These are phyloP conservation scores for Calosoma granatense DNA, from an alignment of 1,140 invertebrate species.

Conservation along the genomic window DNA sequence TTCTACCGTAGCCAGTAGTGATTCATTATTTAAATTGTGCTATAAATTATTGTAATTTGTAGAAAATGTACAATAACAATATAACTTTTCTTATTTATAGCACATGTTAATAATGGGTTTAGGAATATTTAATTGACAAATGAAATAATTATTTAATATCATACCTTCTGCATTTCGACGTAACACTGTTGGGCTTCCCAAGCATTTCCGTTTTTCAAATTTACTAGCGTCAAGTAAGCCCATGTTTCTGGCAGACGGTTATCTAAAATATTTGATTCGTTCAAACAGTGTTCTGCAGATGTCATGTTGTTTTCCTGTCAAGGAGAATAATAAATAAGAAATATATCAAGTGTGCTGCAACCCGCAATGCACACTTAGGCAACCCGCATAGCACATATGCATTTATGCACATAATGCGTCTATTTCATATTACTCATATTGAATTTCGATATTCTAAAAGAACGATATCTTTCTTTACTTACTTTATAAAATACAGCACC, in stretches of 20 bases:
- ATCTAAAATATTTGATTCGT: slow-evolving; percentile 26
- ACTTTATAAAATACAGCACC: slow-evolving; percentile 25
- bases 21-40: not conserved
- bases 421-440: no score
- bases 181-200: slow-evolving; percentile 28
- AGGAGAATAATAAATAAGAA: not conserved
- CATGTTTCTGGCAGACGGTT: slow-evolving; percentile 25
- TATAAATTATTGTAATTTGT: no score
- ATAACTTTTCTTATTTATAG: no score
- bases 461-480: not conserved
- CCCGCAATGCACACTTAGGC: no score
- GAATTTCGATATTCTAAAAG: no score
- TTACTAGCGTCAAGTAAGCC: slow-evolving; percentile 29
- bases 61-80: no score
- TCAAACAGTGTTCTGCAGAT: slow-evolving; percentile 29
- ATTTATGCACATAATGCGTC: no score
- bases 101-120: not conserved
- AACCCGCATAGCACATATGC: no score
- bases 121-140: no score
- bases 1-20: not conserved
- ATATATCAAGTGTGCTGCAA: no score
- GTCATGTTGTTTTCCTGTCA: slow-evolving; percentile 24
- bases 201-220: slow-evolving; percentile 23
- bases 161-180: slow-evolving; percentile 22
- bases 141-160: not conserved